These are phyloP conservation scores for Dicycla oo DNA, from an alignment of 2,888 invertebrate genomes.

Conservation along the genomic window DNA sequence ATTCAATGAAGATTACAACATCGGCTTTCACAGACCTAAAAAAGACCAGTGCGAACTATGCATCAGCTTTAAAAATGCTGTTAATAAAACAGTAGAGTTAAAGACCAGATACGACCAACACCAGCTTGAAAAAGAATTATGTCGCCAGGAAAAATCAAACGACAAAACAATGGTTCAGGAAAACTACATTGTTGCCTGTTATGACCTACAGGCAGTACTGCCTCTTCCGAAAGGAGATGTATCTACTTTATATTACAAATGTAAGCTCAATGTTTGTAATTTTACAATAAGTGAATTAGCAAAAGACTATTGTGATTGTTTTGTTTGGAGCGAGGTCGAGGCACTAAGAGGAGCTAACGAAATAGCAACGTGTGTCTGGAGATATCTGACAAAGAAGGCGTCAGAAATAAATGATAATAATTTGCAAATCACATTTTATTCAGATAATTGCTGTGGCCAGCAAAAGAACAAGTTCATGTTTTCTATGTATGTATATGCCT, in stretches of 20 bases:
- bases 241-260: constrained; percentile 51
- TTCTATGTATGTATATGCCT: constrained; percentile 39
- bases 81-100: constrained; percentile 29
- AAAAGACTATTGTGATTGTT: constrained; percentile 50
- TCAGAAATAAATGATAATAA: constrained; percentile 40
- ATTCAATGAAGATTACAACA: constrained; percentile 39
- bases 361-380: constrained; percentile 54
- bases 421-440: constrained; percentile 45
- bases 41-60: constrained; percentile 41
- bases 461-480: constrained; percentile 53
- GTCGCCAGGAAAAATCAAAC: constrained; percentile 40
- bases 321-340: constrained; percentile 54
- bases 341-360: constrained; percentile 54
- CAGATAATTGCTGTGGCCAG: constrained; percentile 46
- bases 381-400: constrained; percentile 38
- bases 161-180: constrained; percentile 36
- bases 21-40: constrained; percentile 41
- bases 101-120: constrained; percentile 34
- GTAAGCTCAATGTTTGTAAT: constrained; percentile 53
- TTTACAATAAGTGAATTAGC: constrained; percentile 56
- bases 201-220: constrained; percentile 53
- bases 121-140: constrained; percentile 48
- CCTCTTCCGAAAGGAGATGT: constrained; percentile 52
- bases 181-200: constrained; percentile 48
- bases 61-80: constrained; percentile 39